phyloP scores from a whole-genome alignment of 2,888 invertebrate genomes.

The Esperia sulphurella region DNA sequence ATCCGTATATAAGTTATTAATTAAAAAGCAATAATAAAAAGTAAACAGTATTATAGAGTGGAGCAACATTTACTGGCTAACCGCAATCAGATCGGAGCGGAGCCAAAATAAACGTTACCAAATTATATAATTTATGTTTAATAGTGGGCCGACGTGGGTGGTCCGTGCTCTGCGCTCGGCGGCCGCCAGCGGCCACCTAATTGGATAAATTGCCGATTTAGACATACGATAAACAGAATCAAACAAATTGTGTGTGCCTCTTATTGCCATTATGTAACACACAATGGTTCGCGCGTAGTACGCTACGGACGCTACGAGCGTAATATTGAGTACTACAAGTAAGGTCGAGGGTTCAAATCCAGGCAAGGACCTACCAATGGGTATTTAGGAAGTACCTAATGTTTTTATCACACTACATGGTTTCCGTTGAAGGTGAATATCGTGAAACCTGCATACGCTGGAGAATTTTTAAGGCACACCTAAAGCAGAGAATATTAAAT shows the following conservation, averaged over 20 bases:
- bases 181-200: conserved; percentile 52
- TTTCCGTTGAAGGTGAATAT: too few species aligned
- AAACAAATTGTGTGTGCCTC: conserved; percentile 61
- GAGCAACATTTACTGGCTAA: conserved; percentile 7
- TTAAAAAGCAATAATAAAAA: conserved; percentile 10
- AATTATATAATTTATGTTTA: conserved; percentile 77
- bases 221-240: conserved; percentile 71
- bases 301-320: too few species aligned
- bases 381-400: too few species aligned
- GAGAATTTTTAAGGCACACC: too few species aligned
- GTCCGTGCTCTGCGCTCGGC: conserved; percentile 39
- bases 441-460: too few species aligned
- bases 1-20: background rate
- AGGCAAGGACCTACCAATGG: too few species aligned
- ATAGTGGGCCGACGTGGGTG: conserved; percentile 70
- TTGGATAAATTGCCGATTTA: conserved; percentile 76
- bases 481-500: too few species aligned
- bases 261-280: background rate
- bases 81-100: conserved; percentile 46
- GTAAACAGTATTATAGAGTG: conserved; percentile 6
- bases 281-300: background rate
- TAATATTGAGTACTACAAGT: too few species aligned
- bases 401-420: too few species aligned
- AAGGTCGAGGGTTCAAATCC: too few species aligned
- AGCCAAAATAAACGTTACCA: conserved; percentile 58